Evolutionary conservation across 2,113 vertebrate genomes (phyloP), one percentile per base, ranked within the genome.

Genomic region (Gyps fulvus): DNA sequence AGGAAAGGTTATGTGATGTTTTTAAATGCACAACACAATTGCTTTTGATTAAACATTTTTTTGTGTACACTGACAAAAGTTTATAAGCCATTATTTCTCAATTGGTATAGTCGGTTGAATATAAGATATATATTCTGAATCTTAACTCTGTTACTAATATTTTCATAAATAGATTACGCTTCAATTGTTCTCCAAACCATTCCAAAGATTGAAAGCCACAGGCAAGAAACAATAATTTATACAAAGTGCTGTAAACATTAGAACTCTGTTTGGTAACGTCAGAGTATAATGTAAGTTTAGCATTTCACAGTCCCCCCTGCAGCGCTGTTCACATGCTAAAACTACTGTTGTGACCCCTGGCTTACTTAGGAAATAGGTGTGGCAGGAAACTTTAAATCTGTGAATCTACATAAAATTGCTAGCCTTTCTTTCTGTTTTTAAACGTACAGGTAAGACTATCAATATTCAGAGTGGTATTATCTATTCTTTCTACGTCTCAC

Each of bases 321-420:
- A 52, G 23, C 23, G 13, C 23, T 50, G 29, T 50, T 73, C 42
- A 83, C 13, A 22, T 15, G 16, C 8, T 58, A n/a, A 84, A 61
- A 87, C 5, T 27, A 26, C 22, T 0, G 0, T 12, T 72, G 17
- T 66, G 50, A 71, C 26, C 15, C 9, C 26, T 40, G 26, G 11
- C 11, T 76, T 19, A 34, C 16, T 83, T 49, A 50, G 17, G 50
- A 89, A 73, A 58, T 27, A 63, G 21, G 9, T 62, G 10, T 54
- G n/a, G 22, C 20, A 79, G 26, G 14, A 90, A 74, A 71, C 7
- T 72, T 83, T 40, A 86, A 45, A 61, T 77, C 11, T 69, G 4
- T 34, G 47, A 77, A 50, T 29, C 10, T 61, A 18, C 3, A 27
- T 57, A 72, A 77, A 90, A 59, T 67, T 71, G 4, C 7, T 55